phyloP scores from a whole-genome alignment of 2,888 invertebrate genomes.

The Silvanus unidentatus region DNA sequence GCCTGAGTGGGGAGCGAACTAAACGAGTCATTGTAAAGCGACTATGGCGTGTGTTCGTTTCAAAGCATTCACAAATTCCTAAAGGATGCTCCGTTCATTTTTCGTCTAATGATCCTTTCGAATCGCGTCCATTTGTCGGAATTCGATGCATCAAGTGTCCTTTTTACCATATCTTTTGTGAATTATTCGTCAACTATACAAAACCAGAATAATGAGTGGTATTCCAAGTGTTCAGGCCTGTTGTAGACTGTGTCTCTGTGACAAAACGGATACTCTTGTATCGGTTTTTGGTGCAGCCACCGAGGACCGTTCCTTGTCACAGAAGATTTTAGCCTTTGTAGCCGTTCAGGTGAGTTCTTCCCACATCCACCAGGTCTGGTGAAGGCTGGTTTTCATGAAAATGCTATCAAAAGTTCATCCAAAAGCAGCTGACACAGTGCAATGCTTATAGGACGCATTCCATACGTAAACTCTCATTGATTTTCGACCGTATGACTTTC shows the following conservation, averaged over 20 bases:
- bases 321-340: slow-evolving; percentile 60
- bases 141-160: background rate
- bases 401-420: too few relatives aligned
- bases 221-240: slow-evolving; percentile 37
- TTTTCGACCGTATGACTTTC: slow-evolving; percentile 1
- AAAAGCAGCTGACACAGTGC: too few relatives aligned
- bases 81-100: too few relatives aligned
- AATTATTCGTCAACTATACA: slow-evolving; percentile 7
- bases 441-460: too few relatives aligned
- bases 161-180: background rate
- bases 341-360: slow-evolving; percentile 58
- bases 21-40: too few relatives aligned
- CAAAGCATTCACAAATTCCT: too few relatives aligned
- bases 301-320: slow-evolving; percentile 47
- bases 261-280: slow-evolving; percentile 37
- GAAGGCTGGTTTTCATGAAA: too few relatives aligned
- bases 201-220: slow-evolving; percentile 16
- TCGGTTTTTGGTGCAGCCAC: slow-evolving; percentile 37
- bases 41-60: too few relatives aligned
- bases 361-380: too few relatives aligned
- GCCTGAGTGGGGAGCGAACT: too few relatives aligned
- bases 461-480: slow-evolving; percentile 6
- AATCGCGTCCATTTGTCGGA: too few relatives aligned
- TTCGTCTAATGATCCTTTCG: too few relatives aligned
- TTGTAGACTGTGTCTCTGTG: slow-evolving; percentile 43